Evolutionary conservation across 2,888 invertebrate genomes (phyloP).

Genomic region (Coecobrya sp.): DNA sequence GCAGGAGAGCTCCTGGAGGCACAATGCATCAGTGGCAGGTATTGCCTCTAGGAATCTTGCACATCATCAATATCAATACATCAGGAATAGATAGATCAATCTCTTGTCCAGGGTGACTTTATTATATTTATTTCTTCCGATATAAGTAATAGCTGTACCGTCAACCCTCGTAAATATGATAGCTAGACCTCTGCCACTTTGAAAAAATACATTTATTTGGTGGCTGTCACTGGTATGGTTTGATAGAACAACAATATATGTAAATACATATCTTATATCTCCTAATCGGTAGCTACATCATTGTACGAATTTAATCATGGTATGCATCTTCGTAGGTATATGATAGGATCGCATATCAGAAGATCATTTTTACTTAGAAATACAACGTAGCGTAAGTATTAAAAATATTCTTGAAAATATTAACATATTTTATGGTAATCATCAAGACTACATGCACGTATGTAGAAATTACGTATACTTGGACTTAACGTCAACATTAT

Average conservation of each 20-base stretch:
- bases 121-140: too few species aligned
- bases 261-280: neutral
- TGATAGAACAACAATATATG: conserved; percentile 41
- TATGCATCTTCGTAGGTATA: conserved; percentile 3
- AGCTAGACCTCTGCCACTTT: neutral
- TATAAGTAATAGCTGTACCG: too few species aligned
- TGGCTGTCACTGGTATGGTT: neutral
- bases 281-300: conserved; percentile 16
- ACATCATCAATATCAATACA: conserved; percentile 76
- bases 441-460: neutral
- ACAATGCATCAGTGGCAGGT: conserved; percentile 19
- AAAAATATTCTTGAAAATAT: conserved; percentile 77
- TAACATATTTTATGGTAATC: conserved; percentile 80
- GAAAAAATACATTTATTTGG: conserved; percentile 37
- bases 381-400: conserved; percentile 22
- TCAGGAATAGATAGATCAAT: conserved; percentile 48
- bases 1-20: conserved; percentile 28
- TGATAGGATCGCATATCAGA: conserved; percentile 69
- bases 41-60: conserved; percentile 66
- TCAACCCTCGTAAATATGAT: too few species aligned
- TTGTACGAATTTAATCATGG: conserved; percentile 18
- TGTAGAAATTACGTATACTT: neutral
- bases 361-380: conserved; percentile 63
- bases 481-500: neutral
- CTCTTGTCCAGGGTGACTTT: conserved; percentile 14